A percentile compares a stretch with the other conserved stretches of the same genome.
Evolutionary conservation across 2,888 invertebrate genomes (phyloP).

Genomic region (Zhuqinia jingwanae): DNA sequence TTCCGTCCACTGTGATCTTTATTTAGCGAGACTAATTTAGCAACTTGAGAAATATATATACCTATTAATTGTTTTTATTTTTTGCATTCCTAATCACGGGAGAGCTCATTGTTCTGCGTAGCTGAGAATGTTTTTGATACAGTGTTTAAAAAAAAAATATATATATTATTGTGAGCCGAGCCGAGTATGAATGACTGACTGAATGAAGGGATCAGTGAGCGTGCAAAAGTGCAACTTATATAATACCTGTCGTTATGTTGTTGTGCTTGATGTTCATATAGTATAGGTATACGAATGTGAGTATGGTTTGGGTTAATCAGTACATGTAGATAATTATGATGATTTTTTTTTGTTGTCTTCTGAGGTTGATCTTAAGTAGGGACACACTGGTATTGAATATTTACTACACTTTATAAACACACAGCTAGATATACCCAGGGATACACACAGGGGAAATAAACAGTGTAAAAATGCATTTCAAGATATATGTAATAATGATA

Average conservation of each 20-base stretch:
- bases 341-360: conserved; percentile 59
- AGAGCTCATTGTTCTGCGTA: conserved; percentile 50
- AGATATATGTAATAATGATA: conserved; percentile 35
- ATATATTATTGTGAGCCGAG: conserved; percentile 8
- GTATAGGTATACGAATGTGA: conserved; percentile 35
- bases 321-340: conserved; percentile 56
- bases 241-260: conserved; percentile 8
- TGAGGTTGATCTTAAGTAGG: conserved; percentile 54
- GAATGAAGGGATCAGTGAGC: conserved; percentile 50
- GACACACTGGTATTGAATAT: not conserved
- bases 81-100: conserved; percentile 52
- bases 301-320: conserved; percentile 48
- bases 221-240: conserved; percentile 36
- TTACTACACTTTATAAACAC: not conserved
- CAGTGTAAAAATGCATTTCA: not conserved
- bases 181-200: conserved; percentile 39
- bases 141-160: not conserved
- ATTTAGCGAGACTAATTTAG: conserved; percentile 62
- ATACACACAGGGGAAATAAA: conserved; percentile 30
- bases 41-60: conserved; percentile 47
- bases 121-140: conserved; percentile 16
- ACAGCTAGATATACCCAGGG: too few species aligned
- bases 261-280: conserved; percentile 13
- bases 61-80: conserved; percentile 60
- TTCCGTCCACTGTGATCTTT: conserved; percentile 56